Evolutionary conservation across 1,140 invertebrate species (phyloP).

Genomic region (Xylocopa sonorina): DNA sequence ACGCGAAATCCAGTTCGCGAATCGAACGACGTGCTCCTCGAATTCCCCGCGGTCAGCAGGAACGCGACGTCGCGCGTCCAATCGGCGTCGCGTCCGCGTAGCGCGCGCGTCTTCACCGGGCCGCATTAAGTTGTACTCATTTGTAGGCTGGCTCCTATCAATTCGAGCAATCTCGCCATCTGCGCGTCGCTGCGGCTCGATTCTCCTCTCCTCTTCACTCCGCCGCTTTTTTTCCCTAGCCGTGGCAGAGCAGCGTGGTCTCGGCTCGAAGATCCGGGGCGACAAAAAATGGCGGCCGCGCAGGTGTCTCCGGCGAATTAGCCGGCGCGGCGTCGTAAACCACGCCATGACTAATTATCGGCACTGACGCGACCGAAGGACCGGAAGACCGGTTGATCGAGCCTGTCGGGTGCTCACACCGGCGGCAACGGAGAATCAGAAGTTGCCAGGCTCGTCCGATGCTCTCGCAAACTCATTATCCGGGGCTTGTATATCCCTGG

Average conservation of each 20-base stretch:
- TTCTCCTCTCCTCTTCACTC: too few relatives aligned
- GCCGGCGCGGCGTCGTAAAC: constrained; percentile 48
- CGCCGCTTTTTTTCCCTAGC: neutral
- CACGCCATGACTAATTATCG: constrained; percentile 61
- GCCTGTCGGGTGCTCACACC: constrained; percentile 14
- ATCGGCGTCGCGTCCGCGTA: neutral
- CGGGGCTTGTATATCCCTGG: constrained; percentile 37
- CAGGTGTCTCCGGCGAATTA: constrained; percentile 54
- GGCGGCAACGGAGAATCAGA: constrained; percentile 22
- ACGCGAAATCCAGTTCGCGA: too few relatives aligned
- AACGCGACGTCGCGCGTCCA: too few relatives aligned
- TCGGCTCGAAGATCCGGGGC: constrained; percentile 10
- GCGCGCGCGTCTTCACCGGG: neutral
- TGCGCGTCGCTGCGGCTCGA: neutral
- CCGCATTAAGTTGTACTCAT: constrained; percentile 34
- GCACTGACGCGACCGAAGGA: constrained; percentile 36
- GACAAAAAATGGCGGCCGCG: constrained; percentile 3
- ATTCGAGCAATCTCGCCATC: constrained; percentile 10
- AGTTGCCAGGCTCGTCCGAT: constrained; percentile 35
- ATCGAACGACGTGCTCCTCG: too few relatives aligned
- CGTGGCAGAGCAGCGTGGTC: neutral
- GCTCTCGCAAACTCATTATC: constrained; percentile 65
- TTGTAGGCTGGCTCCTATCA: constrained; percentile 16
- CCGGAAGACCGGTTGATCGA: constrained; percentile 48
- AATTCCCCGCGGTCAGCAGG: neutral